Evolutionary conservation across 2,797 vertebrate species (phyloP).

Genomic region (Heliangelus exortis): DNA sequence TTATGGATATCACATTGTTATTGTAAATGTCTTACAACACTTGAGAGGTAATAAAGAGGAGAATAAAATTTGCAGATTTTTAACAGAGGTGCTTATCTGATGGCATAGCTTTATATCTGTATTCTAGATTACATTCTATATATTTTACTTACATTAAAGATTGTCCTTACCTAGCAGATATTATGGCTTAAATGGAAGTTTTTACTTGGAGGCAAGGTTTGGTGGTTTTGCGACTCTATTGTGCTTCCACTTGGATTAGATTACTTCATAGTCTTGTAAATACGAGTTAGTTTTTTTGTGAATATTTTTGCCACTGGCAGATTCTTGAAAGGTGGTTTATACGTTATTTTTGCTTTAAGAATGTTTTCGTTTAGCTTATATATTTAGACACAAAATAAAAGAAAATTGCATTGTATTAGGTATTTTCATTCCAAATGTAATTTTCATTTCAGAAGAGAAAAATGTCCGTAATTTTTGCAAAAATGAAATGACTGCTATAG

Average conservation of each 20-base stretch:
- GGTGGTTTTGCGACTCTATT: not conserved
- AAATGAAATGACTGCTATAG: not conserved
- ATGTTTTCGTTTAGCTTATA: not conserved
- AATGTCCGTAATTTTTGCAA: not conserved
- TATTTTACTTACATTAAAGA: not conserved
- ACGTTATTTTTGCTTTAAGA: not conserved
- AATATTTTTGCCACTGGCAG: not conserved
- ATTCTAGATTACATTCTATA: too few relatives aligned
- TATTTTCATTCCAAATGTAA: slow-evolving; percentile 11
- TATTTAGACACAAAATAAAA: not conserved
- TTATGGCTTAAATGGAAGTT: not conserved
- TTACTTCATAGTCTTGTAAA: not conserved
- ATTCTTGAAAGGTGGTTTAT: not conserved
- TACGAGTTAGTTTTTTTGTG: not conserved
- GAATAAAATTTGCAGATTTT: not conserved
- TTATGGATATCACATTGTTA: not conserved
- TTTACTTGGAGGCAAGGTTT: not conserved
- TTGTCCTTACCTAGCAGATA: not conserved
- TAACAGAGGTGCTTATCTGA: not conserved
- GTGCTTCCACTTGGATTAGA: not conserved
- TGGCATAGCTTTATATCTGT: not conserved
- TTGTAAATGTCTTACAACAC: not conserved
- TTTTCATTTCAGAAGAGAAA: slow-evolving; percentile 31
- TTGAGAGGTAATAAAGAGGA: not conserved
- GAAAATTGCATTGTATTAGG: not conserved